A percentile compares a stretch with the other conserved stretches of the same genome.
Evolutionary conservation across 2,113 vertebrate genomes (phyloP).

Genomic region (Saccopteryx leptura): DNA sequence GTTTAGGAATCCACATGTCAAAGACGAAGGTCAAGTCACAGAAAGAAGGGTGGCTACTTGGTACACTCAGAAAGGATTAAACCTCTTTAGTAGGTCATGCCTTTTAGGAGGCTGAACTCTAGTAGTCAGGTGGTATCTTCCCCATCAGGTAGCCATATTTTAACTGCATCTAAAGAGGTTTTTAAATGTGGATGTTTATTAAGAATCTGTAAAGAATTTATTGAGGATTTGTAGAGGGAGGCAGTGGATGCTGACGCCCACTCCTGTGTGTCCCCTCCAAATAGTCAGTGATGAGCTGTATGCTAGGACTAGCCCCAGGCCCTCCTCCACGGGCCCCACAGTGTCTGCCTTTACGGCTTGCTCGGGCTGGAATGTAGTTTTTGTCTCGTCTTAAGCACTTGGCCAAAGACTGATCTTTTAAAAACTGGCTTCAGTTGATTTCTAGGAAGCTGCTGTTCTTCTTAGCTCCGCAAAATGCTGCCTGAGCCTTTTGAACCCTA

Average conservation of each 20-base stretch:
- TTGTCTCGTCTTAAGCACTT: not conserved
- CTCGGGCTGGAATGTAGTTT: not conserved
- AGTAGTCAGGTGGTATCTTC: not conserved
- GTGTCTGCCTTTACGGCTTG: not conserved
- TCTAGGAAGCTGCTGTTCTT: not conserved
- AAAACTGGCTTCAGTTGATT: not conserved
- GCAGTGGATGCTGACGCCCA: not conserved
- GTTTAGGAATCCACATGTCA: not conserved
- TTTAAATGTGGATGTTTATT: conserved; percentile 26
- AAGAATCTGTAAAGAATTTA: not conserved
- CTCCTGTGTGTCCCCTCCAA: not conserved
- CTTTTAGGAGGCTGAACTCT: not conserved
- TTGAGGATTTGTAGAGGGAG: not conserved
- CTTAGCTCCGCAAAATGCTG: not conserved
- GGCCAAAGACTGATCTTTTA: not conserved
- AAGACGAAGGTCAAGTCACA: not conserved
- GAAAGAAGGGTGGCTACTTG: not conserved
- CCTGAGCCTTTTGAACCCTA: not conserved
- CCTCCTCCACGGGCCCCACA: not conserved
- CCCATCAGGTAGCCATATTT: not conserved
- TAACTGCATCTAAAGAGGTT: not conserved
- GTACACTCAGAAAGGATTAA: conserved; percentile 16
- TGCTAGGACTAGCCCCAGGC: not conserved
- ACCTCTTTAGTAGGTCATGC: not conserved
- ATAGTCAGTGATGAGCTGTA: not conserved